phyloP scores from a whole-genome alignment of 2,888 invertebrate genomes.

The Himalopsyche tibetana region DNA sequence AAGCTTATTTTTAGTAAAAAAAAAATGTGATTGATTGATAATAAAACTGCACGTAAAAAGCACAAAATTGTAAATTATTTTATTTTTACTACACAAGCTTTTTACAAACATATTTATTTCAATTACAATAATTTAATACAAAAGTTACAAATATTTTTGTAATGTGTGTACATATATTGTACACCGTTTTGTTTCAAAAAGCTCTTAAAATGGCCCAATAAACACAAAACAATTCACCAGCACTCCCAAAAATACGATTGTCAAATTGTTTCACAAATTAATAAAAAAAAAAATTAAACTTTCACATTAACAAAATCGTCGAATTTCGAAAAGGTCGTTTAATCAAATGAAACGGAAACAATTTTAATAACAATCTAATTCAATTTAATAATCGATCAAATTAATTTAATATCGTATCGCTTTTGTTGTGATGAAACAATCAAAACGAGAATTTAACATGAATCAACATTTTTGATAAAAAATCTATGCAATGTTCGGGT shows the following conservation, averaged over 20 bases:
- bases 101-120: too few relatives aligned
- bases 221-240: too few relatives aligned
- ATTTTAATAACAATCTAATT: not conserved
- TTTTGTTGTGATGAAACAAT: not conserved
- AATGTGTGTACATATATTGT: too few relatives aligned
- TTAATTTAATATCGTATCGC: not conserved
- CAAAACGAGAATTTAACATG: not conserved
- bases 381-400: not conserved
- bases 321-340: not conserved
- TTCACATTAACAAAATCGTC: constrained; percentile 1
- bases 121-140: too few relatives aligned
- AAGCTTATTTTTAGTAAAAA: too few relatives aligned
- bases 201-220: too few relatives aligned
- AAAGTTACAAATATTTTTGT: too few relatives aligned
- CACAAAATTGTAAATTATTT: too few relatives aligned
- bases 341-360: not conserved
- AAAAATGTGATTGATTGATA: too few relatives aligned
- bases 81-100: too few relatives aligned
- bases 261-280: not conserved
- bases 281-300: not conserved
- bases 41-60: too few relatives aligned
- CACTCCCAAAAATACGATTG: not conserved
- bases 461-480: not conserved
- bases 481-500: not conserved
- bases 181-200: too few relatives aligned